A percentile compares a stretch with the other conserved stretches of the same genome.
phyloP scores from a whole-genome alignment of 2,797 vertebrate genomes.

The Gastrophryne carolinensis region DNA sequence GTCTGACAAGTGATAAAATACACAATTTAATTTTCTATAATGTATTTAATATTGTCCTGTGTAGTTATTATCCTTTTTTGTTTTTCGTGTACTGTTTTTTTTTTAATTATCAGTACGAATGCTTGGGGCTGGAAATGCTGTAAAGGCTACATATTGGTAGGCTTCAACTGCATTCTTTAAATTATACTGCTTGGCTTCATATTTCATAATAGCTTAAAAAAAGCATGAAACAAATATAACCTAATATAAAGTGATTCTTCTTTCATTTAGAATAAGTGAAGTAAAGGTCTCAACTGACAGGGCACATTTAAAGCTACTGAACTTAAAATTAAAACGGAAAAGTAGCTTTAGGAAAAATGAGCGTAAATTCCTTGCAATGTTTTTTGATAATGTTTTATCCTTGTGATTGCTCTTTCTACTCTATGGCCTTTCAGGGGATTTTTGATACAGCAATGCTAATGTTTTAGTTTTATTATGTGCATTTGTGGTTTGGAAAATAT shows the following conservation, averaged over 20 bases:
- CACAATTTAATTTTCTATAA: background rate
- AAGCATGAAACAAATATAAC: constrained; percentile 56
- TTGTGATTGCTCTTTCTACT: constrained; percentile 24
- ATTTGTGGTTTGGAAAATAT: constrained; percentile 40
- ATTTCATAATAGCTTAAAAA: constrained; percentile 58
- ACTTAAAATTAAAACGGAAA: constrained; percentile 50
- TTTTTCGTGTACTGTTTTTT: background rate
- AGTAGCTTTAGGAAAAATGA: constrained; percentile 45
- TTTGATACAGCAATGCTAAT: constrained; percentile 14
- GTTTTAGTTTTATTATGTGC: constrained; percentile 18
- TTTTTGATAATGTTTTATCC: constrained; percentile 38
- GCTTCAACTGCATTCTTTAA: constrained; percentile 54
- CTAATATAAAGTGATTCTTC: constrained; percentile 62
- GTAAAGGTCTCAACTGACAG: constrained; percentile 37
- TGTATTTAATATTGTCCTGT: background rate
- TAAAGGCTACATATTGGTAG: constrained; percentile 13
- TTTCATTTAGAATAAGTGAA: constrained; percentile 57
- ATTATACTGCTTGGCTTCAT: constrained; percentile 58
- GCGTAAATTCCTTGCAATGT: too few species aligned
- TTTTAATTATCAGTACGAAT: background rate
- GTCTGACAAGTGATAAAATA: background rate
- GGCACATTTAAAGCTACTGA: constrained; percentile 30
- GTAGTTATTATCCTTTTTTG: constrained; percentile 37
- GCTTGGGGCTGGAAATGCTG: constrained; percentile 16
- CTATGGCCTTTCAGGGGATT: background rate